phyloP scores from a whole-genome alignment of 2,888 invertebrate genomes.

The Apamea monoglypha region DNA sequence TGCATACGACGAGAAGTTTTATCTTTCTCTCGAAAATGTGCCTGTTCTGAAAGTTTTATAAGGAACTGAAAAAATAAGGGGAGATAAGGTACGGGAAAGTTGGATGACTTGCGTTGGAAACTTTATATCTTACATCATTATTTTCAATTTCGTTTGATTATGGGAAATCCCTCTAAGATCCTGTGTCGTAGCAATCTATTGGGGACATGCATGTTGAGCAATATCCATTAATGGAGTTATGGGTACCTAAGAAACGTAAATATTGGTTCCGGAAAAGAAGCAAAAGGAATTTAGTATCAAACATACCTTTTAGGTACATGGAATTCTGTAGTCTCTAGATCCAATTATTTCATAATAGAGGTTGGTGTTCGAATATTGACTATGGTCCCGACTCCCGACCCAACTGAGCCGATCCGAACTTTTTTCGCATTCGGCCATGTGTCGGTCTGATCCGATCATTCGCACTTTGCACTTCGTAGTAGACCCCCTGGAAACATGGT shows the following conservation, averaged over 20 bases:
- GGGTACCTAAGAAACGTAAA: background rate
- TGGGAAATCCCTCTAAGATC: slow-evolving; percentile 34
- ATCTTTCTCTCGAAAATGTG: background rate
- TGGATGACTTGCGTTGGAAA: slow-evolving; percentile 43
- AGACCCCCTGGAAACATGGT: background rate
- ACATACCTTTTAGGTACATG: background rate
- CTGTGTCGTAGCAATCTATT: slow-evolving; percentile 21
- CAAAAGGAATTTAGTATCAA: background rate
- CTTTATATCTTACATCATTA: slow-evolving; percentile 60
- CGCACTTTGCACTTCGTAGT: no score
- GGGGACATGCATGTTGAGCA: slow-evolving; percentile 15
- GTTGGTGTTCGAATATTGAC: no score
- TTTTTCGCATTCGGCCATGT: no score
- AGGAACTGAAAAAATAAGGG: slow-evolving; percentile 16
- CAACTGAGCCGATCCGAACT: no score
- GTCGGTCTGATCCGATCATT: no score
- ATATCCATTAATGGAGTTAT: slow-evolving; percentile 27
- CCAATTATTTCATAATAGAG: background rate
- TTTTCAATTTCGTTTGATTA: slow-evolving; percentile 57
- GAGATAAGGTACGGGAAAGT: slow-evolving; percentile 30
- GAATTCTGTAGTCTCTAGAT: background rate
- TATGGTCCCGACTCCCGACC: no score
- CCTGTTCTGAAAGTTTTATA: slow-evolving; percentile 8
- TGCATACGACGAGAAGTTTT: background rate
- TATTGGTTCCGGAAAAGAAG: background rate